phyloP scores from a whole-genome alignment of 1,140 invertebrate genomes.

The Chironomus striatipennis region DNA sequence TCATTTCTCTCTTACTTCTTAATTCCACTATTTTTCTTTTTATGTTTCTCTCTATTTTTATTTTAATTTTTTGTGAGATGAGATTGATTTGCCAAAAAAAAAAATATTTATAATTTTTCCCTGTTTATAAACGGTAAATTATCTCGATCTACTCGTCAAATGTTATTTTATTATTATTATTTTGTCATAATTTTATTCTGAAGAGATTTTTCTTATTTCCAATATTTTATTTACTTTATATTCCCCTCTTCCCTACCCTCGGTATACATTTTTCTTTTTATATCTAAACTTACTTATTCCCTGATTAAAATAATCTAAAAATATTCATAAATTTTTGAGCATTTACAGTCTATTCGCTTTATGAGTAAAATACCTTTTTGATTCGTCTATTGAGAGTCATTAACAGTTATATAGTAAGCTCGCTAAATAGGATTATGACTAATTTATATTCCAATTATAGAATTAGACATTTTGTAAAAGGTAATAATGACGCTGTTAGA shows the following conservation, averaged over 20 bases:
- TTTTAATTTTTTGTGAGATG: not conserved
- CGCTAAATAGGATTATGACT: no score
- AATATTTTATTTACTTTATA: not conserved
- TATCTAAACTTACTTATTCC: not conserved
- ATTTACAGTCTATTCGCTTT: not conserved
- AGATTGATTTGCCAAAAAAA: slow-evolving; percentile 20
- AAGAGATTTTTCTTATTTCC: not conserved
- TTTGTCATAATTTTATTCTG: not conserved
- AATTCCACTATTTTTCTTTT: not conserved
- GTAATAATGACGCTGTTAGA: no score
- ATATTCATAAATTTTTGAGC: not conserved
- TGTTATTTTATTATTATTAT: not conserved
- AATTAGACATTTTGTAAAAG: no score
- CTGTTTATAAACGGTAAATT: not conserved
- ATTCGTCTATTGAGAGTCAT: no score
- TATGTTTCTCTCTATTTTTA: not conserved
- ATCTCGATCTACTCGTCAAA: not conserved
- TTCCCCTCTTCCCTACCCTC: not conserved
- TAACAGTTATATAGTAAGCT: no score
- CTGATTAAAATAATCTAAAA: not conserved
- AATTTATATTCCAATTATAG: no score
- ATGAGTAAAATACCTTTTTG: no score
- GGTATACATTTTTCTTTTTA: no score
- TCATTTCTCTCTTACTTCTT: not conserved
- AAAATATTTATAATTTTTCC: slow-evolving; percentile 21